Base-by-base conservation (phyloP, 2,797 vertebrate genomes). In the Myripristis jacobus region DNA sequence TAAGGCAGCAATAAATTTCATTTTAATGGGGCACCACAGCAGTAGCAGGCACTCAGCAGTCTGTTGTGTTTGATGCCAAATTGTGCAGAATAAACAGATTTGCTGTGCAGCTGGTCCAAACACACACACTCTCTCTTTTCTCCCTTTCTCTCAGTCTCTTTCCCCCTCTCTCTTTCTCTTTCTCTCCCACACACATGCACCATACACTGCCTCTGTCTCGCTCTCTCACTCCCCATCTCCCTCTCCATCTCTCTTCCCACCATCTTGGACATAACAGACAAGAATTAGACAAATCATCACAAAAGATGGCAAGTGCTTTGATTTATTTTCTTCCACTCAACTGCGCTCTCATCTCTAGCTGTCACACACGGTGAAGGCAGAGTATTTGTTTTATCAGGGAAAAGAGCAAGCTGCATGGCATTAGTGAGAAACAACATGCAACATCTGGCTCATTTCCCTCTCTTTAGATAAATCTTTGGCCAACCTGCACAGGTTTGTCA, bases 21-120 rank as follows among this genome's bases (percentile, higher is more conserved):
- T 90, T 90, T 92, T 92, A 93, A 93, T 94, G 88, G 91, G 88
- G 87, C 82, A 84, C 85, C 87, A 87, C 84, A 80, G 86, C 88
- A 91, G 86, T 77, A 86, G 87, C 90, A 92, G 86, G 87, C 87
- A 89, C 88, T 91, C 88, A 89, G 89, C 91, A 91, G 87, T 88
- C 90, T 93, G 91, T 92, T 92, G 89, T 91, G 89, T 92, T 91
- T 89, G 87, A 92, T 91, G 93, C 91, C 91, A 94, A 94, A 94
- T 92, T 93, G 90, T 91, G 91, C 90, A 93, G 91, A 93, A 94
- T 93, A 93, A 93, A 93, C 90, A 93, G 90, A 93, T 92, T 92
- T 92, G 87, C 87, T 86, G 86, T 92, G 90, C 88, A 92, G 85
- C 91, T 91, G 89, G 85, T 90, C 81, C 77, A 88, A 82, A 87